Base-by-base conservation (phyloP, 2,888 invertebrate species). In the Brachyptera risi region DNA sequence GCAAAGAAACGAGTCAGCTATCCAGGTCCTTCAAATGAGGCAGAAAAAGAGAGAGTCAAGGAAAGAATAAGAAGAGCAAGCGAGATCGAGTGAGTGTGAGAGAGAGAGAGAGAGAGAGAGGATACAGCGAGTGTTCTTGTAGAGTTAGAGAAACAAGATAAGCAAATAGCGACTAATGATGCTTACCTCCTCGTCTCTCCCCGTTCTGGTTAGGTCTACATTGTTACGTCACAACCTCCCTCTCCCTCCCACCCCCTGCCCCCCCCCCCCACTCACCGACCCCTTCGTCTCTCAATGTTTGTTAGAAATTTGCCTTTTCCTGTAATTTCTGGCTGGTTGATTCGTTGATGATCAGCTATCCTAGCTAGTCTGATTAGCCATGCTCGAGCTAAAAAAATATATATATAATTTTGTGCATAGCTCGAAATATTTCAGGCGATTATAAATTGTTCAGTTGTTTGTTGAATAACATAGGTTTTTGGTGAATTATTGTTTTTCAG, bases 161-260 rank as follows among this genome's bases (percentile, higher is more conserved):
- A 63, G 63, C 60, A 63, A 63, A 63, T 63, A 63, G 57, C 63
- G 63, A 63, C 63, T 63, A 63, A 63, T 63, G 63, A 63, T 60
- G 63, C 63, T 63, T 63, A 63, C 54, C 54, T 54, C 54, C 15
- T 21, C 35, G 35, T 19, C 21, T n/a, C n/a, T n/a, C n/a, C n/a
- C n/a, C n/a, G n/a, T 13, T 54, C 54, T 54, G 54, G 54, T 54
- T 54, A 54, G 54, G 54, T 37, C 54, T 35, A 54, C 60, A 60
- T 54, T 54, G 54, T 54, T 54, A 54, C 54, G 44, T 44, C 44
- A 44, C 31, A 24, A 44, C 15, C 44, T 21, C 44, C 19, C 50
- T 21, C 44, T 11, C 50, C 50, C n/a, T 3, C 19, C 50, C 50
- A 24, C 50, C 27, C 31, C 37, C 37, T 17, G 37, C 27, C 5